phyloP scores from a whole-genome alignment of 1,140 invertebrate genomes.

The Brachionus rotundiformis region DNA sequence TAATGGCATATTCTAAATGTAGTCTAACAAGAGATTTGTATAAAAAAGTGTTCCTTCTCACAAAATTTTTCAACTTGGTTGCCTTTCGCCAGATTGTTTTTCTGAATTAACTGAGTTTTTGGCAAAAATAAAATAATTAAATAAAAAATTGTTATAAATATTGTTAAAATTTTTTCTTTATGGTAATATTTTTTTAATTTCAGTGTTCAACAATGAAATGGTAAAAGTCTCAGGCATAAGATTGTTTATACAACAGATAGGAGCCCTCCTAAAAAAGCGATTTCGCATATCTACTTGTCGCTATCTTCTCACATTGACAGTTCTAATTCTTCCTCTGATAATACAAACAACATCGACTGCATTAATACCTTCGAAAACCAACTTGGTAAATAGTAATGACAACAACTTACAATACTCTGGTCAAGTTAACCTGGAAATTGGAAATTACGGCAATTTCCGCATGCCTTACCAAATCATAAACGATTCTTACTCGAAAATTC shows the following conservation, averaged over 20 bases:
- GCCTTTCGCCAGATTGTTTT: no score
- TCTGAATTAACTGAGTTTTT: no score
- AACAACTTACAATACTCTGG: background rate
- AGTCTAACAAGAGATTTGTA: no score
- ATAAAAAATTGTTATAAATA: no score
- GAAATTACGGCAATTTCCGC: slow-evolving; percentile 33
- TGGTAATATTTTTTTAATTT: background rate
- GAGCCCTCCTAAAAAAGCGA: slow-evolving; percentile 19
- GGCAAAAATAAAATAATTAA: no score
- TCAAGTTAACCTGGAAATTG: background rate
- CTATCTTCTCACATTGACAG: background rate
- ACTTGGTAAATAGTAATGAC: slow-evolving; percentile 19
- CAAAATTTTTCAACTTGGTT: no score
- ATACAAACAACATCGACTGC: background rate
- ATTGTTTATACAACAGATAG: background rate
- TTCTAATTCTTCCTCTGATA: slow-evolving; percentile 3
- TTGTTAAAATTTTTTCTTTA: no score
- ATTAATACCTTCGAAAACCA: slow-evolving; percentile 4
- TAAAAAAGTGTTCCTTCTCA: no score
- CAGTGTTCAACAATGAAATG: background rate
- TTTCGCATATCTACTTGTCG: slow-evolving; percentile 12
- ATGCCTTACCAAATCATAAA: slow-evolving; percentile 24
- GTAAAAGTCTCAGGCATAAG: background rate
- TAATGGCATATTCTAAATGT: no score
- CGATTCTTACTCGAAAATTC: background rate